Evolutionary conservation across 1,140 invertebrate species (phyloP).

Genomic region (Laupala kohalensis): DNA sequence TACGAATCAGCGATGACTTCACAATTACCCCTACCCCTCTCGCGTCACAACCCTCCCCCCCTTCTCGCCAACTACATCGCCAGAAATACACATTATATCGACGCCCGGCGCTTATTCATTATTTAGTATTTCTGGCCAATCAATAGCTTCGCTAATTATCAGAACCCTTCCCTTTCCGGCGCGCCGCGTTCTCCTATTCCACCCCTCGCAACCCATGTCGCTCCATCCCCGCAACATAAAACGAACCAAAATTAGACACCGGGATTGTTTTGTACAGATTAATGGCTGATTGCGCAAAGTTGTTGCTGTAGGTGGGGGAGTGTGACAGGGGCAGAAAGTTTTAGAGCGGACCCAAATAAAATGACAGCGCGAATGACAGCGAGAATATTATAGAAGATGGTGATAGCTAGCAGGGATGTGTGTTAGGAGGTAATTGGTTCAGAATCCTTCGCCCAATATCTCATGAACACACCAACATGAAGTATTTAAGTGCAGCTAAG

Average conservation of each 20-base stretch:
- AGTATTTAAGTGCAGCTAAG: no score
- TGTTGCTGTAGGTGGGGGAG: neutral
- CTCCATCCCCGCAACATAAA: neutral
- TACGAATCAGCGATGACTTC: neutral
- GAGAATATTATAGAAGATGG: no score
- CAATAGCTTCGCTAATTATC: neutral
- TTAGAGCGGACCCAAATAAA: no score
- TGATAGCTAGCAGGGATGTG: no score
- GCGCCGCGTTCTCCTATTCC: neutral
- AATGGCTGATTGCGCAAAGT: neutral
- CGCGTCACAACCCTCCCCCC: no score
- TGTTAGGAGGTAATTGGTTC: no score
- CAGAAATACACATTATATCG: neutral
- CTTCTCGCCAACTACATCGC: no score
- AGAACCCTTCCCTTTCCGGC: neutral
- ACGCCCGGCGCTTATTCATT: neutral
- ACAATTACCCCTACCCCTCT: neutral
- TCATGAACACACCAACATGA: no score
- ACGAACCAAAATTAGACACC: neutral
- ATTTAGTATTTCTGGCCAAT: neutral
- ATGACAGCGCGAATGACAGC: no score
- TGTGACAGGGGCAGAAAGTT: neutral
- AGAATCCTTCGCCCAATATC: no score
- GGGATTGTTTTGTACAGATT: neutral
- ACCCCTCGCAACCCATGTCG: no score